Evolutionary conservation across 1,140 invertebrate species (phyloP), one percentile per base, ranked within the genome.

Genomic region (Stegodyphus dumicola): DNA sequence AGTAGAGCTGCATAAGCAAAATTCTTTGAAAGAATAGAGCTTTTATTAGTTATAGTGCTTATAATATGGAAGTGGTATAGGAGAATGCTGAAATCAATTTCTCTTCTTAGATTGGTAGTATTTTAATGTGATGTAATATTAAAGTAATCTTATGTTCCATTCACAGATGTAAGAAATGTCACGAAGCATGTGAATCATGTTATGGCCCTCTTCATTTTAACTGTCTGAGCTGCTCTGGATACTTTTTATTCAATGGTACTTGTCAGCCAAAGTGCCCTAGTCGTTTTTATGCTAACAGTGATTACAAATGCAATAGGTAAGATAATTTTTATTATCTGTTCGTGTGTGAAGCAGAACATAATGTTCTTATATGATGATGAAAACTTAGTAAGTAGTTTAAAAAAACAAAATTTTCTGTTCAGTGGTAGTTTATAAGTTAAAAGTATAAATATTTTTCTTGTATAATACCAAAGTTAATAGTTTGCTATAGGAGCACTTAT

Each of bases 131-230:
- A 11, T 60, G 9, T 60, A 11, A 11, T 60, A 60, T 11, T 15
- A 9, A 60, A 60, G 56, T 60, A 60, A 60, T 13, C 13, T 60
- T 60, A 11, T 60, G 9, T 60, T 5, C 56, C 56, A 49, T 49
- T 73, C n/a, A 49, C 52, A 83, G 80, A 11, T 83, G 80, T 60
- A 52, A 75, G 17, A 53, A 33, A 9, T 83, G 80, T 53, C 56
- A 83, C 48, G 7, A 9, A 71, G 51, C 70, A 2, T 83, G 80
- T 83, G 70, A 56, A 18, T 66, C 80, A 13, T 83, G 80, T 15
- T 67, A 66, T 67, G 80, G 80, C 15, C 49, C 71, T 52, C 33
- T 54, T 13, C 6, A 54, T 65, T 54, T 33, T 33, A 64, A 75
- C 7, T 83, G 80, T n/a, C 13, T 75, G n/a, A 83, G 10, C 48